Percentiles rank a stretch among this genome's conserved stretches.
These are phyloP conservation scores for Polia nebulosa DNA, from an alignment of 2,888 invertebrate genomes.

Conservation along the genomic window DNA sequence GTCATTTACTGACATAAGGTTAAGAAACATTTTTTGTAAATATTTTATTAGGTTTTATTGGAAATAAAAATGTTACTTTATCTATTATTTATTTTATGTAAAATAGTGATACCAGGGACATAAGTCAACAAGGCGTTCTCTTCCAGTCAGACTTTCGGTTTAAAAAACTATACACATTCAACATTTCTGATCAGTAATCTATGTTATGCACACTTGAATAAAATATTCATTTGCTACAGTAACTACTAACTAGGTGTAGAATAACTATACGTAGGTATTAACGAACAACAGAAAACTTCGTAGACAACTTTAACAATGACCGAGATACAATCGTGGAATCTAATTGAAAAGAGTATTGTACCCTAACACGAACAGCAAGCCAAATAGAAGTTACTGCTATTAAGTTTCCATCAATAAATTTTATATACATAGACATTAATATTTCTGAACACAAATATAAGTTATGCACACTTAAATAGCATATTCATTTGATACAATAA, in stretches of 20 bases:
- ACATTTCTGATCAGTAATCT: no score
- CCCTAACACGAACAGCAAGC: background rate
- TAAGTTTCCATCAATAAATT: background rate
- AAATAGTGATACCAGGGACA: no score
- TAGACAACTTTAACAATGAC: slow-evolving; percentile 25
- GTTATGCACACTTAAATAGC: background rate
- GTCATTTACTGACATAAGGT: no score
- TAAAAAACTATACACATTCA: no score
- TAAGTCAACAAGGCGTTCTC: no score
- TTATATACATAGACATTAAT: background rate
- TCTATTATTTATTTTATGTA: no score
- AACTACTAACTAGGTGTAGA: background rate
- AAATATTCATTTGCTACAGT: background rate
- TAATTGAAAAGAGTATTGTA: slow-evolving; percentile 39
- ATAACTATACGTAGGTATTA: background rate
- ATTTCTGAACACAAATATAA: no score
- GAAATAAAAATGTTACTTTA: no score
- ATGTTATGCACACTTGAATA: background rate
- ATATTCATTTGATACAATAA: background rate
- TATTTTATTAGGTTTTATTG: no score
- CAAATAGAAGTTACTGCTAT: background rate
- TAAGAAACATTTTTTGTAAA: no score
- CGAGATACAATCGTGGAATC: slow-evolving; percentile 18
- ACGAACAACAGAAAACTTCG: slow-evolving; percentile 21
- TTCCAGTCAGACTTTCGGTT: no score